These are phyloP conservation scores for Apodemia duryi DNA, from an alignment of 2,888 invertebrate genomes.

Conservation along the genomic window DNA sequence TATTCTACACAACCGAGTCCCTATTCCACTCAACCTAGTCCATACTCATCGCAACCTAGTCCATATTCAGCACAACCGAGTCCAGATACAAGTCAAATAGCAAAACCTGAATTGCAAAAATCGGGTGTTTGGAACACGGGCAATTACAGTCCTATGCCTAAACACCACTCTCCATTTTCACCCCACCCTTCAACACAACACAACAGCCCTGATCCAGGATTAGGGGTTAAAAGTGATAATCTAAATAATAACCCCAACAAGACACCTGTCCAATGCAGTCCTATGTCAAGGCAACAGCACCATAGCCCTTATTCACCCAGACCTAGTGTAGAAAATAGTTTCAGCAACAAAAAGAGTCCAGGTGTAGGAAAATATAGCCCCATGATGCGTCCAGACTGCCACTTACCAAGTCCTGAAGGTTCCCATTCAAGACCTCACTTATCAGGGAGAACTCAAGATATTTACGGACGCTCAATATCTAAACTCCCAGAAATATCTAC, in stretches of 20 bases:
- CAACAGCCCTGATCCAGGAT: conserved; percentile 64
- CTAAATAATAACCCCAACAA: conserved; percentile 53
- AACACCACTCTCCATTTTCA: conserved; percentile 68
- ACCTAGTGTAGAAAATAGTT: conserved; percentile 58
- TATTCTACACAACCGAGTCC: conserved; percentile 70
- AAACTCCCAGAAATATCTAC: conserved; percentile 53
- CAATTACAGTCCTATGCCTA: conserved; percentile 70
- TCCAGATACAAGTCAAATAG: conserved; percentile 71
- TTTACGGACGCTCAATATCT: conserved; percentile 48
- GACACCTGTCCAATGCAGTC: conserved; percentile 68
- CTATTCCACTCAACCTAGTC: conserved; percentile 68
- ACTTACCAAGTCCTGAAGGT: conserved; percentile 61
- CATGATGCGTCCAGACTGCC: conserved; percentile 64
- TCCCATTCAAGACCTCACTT: conserved; percentile 43
- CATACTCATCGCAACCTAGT: conserved; percentile 71
- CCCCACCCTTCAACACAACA: conserved; percentile 69
- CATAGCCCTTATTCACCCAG: conserved; percentile 68
- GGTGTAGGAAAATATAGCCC: conserved; percentile 66
- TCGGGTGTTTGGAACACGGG: conserved; percentile 66
- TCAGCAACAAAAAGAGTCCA: conserved; percentile 62
- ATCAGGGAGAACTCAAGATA: conserved; percentile 46
- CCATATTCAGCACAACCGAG: conserved; percentile 72
- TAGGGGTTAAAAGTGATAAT: conserved; percentile 54
- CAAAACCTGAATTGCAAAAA: conserved; percentile 63
- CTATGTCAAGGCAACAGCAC: conserved; percentile 68